Evolutionary conservation across 1,140 invertebrate species (phyloP), one percentile per base, ranked within the genome.

Genomic region (Steinernema feltiae): DNA sequence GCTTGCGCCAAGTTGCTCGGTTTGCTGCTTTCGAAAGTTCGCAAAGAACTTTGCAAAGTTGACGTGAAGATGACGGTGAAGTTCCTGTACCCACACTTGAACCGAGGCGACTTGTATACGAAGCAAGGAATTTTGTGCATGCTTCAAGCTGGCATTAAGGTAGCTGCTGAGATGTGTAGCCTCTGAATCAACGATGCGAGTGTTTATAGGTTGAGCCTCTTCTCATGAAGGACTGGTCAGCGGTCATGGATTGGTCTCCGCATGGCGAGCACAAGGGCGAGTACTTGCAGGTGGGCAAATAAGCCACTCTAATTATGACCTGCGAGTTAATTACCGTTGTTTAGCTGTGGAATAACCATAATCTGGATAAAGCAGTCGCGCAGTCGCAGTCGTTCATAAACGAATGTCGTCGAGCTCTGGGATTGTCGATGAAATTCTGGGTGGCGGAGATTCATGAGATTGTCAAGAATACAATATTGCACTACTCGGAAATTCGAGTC

Each of bases 351-450:
- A 84, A 81, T 53, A 85, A 83, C 73, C 84, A 85, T 71, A 86
- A 85, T 72, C 46, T 85, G 27, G 84, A 85, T 69, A 84, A 86
- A 73, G 79, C 79, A 12, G 83, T 86, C 35, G 84, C 84, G 1
- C 84, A 85, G 74, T 86, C 85, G 0, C 84, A 85, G 72, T 81
- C 81, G 0, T 85, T 85, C 76, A 86, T 85, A 30, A 85, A 85
- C 48, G 84, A 85, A 73, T 85, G 84, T 53, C 80, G 84, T 29
- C 74, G 84, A 27, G 84, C 84, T 12, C 71, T 85, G 0, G 84
- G 84, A 27, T 78, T 85, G n/a, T 86, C 84, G 32, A 85, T 85
- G 84, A 85, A 85, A 48, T 85, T 85, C 76, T 85, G 84, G 84
- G 84, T 85, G 30, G 84, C 84, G 12, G 84, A 85, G 76, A 85